Base-by-base conservation (phyloP, 2,113 vertebrate genomes). In the Calyptommatus sinebrachiatus region DNA sequence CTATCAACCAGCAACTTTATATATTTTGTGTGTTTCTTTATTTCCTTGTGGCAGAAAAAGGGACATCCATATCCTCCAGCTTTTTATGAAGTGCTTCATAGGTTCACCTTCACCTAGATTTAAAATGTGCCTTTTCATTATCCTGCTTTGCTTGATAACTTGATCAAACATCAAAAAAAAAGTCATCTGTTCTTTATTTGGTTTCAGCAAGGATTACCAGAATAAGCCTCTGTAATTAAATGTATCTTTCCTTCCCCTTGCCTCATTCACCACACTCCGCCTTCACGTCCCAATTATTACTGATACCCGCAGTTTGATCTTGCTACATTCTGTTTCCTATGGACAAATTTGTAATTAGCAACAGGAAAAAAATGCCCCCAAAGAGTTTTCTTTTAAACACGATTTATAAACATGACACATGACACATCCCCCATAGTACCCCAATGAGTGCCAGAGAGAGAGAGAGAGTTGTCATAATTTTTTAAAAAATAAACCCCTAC, bases 141-240 rank as follows among this genome's bases (percentile, higher is more conserved):
- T 88, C 88, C 86, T 84, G 79, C 87, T 84, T 72, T 86, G 87
- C 85, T 89, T 91, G 91, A 88, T 89, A 89, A 91, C 88, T 93
- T 92, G 88, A 89, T 91, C 91, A 90, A 91, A 90, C 87, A 90
- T 90, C 88, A 91, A 89, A 90, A 57, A 57, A 57, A 57, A 57
- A 57, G 16, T 18, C 90, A 89, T 89, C 89, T 87, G 0, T 5
- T 84, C 88, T 89, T 89, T 90, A 83, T 91, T 93, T 90, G 86
- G 87, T 89, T 93, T 86, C 87, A 85, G 61, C 85, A 86, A 85
- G 86, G 89, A 93, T 93, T 91, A 91, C 87, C 1, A 0, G 87
- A 89, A 85, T 90, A 89, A 91, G 88, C 84, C 87, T 89, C 83
- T 83, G 86, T 91, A 92, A 93, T 93, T 92, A 91, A 92, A 80